Evolutionary conservation across 2,797 vertebrate genomes (phyloP).

Genomic region (Gymnothorax javanicus): DNA sequence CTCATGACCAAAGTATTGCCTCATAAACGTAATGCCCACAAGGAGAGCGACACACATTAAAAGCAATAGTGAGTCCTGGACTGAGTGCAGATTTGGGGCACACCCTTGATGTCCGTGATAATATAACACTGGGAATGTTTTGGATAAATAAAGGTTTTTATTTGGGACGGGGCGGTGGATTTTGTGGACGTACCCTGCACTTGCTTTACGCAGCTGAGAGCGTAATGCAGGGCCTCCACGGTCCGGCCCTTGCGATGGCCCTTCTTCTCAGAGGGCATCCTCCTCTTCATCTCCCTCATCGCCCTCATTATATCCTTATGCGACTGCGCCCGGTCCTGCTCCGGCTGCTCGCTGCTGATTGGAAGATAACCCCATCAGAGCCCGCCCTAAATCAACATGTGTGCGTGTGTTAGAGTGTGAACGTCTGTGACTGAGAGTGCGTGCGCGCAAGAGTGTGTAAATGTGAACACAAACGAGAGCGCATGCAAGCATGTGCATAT

Average conservation of each 20-base stretch:
- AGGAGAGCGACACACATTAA: too few relatives aligned
- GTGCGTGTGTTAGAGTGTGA: too few relatives aligned
- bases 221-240: slow-evolving; percentile 83
- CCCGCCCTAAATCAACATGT: not conserved
- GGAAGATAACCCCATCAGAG: not conserved
- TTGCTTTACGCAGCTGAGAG: slow-evolving; percentile 86
- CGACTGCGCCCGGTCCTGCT: slow-evolving; percentile 68
- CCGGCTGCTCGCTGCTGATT: slow-evolving; percentile 73
- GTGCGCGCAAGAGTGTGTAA: too few relatives aligned
- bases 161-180: not conserved
- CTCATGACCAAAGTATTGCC: too few relatives aligned
- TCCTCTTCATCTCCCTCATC: slow-evolving; percentile 88
- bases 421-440: too few relatives aligned
- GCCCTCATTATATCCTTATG: slow-evolving; percentile 83
- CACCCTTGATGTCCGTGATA: too few relatives aligned
- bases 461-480: too few relatives aligned
- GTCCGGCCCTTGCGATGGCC: slow-evolving; percentile 83
- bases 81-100: too few relatives aligned
- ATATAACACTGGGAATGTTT: too few relatives aligned
- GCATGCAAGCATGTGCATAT: too few relatives aligned
- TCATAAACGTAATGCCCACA: too few relatives aligned
- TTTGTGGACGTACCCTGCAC: slow-evolving; percentile 75
- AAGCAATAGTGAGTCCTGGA: too few relatives aligned
- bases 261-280: slow-evolving; percentile 84
- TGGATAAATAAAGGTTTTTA: not conserved